Conservation (phyloP, 2,113 vertebrate genomes). For the Halcyon senegalensis region DNA sequence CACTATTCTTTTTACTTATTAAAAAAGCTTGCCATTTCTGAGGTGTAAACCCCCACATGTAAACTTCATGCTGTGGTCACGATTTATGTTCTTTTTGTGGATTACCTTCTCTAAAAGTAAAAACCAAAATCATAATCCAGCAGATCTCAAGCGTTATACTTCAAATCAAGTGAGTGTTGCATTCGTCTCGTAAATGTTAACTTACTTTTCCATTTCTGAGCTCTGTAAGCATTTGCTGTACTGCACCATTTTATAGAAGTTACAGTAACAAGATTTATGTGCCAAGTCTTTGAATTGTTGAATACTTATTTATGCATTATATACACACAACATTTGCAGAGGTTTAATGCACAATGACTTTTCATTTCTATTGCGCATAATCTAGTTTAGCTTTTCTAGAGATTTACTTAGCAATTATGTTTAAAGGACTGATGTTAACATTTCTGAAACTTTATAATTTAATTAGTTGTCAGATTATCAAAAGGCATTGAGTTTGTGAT, state of each 20-base stretch:
- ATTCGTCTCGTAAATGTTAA: not conserved
- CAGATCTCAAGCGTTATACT: not conserved
- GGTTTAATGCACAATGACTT: conserved; percentile 65
- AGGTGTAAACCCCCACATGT: not conserved
- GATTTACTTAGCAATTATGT: conserved; percentile 65
- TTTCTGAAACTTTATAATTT: conserved; percentile 74
- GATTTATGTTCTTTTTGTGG: not conserved
- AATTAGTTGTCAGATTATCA: conserved; percentile 74
- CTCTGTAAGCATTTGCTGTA: not conserved
- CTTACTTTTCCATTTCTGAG: not conserved
- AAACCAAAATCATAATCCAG: not conserved
- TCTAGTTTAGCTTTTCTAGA: conserved; percentile 67
- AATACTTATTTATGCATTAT: conserved; percentile 62
- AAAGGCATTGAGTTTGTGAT: conserved; percentile 72
- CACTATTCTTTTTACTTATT: not conserved
- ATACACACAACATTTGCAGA: conserved; percentile 67
- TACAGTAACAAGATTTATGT: not conserved
- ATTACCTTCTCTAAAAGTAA: not conserved
- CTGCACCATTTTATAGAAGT: not conserved
- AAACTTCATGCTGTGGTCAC: not conserved
- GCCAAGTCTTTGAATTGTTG: conserved; percentile 26
- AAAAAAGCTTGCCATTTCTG: not conserved
- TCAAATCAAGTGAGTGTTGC: not conserved
- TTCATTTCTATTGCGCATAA: conserved; percentile 60
- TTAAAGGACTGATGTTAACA: conserved; percentile 69